Evolutionary conservation across 2,797 vertebrate species (phyloP).

Genomic region (Myotis myotis): DNA sequence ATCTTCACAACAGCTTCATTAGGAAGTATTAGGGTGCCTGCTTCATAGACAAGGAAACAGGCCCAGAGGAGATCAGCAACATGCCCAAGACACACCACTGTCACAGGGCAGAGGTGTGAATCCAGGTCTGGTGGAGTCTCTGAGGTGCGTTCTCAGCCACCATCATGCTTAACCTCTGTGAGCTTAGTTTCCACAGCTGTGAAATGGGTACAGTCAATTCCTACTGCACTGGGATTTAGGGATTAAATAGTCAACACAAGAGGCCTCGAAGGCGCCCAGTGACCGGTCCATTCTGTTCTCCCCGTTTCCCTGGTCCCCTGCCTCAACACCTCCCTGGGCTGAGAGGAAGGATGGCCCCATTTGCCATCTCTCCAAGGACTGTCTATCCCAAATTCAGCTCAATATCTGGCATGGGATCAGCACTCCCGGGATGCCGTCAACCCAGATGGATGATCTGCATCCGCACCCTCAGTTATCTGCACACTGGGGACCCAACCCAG

Average conservation of each 20-base stretch:
- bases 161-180: rapidly evolving
- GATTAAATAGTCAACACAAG: not conserved
- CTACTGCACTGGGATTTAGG: not conserved
- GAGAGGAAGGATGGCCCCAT: not conserved
- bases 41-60: not conserved
- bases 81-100: not conserved
- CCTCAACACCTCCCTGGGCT: not conserved
- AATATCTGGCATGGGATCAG: not conserved
- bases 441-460: not conserved
- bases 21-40: not conserved
- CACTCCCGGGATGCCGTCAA: rapidly evolving
- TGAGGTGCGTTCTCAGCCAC: rapidly evolving
- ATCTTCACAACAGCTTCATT: not conserved
- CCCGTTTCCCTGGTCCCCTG: not conserved
- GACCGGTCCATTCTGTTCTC: not conserved
- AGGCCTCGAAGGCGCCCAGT: not conserved
- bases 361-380: not conserved
- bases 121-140: not conserved
- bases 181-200: not conserved
- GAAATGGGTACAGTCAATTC: not conserved
- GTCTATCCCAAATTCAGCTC: not conserved
- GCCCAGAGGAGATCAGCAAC: not conserved
- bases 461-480: not conserved
- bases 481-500: not conserved
- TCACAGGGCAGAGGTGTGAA: not conserved